phyloP scores from a whole-genome alignment of 1,140 invertebrate species.

The Drepana arcuata region DNA sequence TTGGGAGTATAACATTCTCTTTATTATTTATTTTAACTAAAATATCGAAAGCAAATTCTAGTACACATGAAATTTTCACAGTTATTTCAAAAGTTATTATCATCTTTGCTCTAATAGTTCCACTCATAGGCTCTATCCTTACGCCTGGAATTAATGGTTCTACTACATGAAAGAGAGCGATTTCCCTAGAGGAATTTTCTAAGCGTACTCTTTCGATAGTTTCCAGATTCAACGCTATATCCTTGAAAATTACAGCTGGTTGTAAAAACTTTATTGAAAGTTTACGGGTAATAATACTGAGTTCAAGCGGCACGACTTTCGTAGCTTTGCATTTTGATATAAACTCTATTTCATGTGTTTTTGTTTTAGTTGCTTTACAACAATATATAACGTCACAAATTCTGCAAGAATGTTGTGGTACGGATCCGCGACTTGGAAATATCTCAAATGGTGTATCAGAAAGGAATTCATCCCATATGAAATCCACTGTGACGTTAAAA shows the following conservation, averaged over 20 bases:
- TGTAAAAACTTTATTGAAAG: slow-evolving; percentile 56
- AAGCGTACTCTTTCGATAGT: slow-evolving; percentile 44
- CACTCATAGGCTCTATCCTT: slow-evolving; percentile 48
- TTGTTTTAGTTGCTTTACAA: slow-evolving; percentile 46
- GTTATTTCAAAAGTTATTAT: slow-evolving; percentile 43
- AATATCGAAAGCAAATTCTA: slow-evolving; percentile 53
- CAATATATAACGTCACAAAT: slow-evolving; percentile 46
- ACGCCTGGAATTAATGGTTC: slow-evolving; percentile 54
- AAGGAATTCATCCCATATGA: slow-evolving; percentile 37
- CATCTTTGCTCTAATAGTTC: slow-evolving; percentile 51
- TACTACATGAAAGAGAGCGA: slow-evolving; percentile 52
- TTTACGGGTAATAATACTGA: slow-evolving; percentile 45
- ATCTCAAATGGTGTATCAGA: slow-evolving; percentile 50
- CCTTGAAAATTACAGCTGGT: slow-evolving; percentile 43
- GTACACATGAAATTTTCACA: slow-evolving; percentile 49
- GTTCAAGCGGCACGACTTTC: slow-evolving; percentile 39
- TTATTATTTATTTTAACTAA: slow-evolving; percentile 60
- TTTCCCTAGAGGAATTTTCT: slow-evolving; percentile 56
- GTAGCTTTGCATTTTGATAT: slow-evolving; percentile 22
- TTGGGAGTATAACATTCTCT: slow-evolving; percentile 48
- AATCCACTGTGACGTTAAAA: slow-evolving; percentile 44
- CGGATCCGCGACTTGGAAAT: slow-evolving; percentile 29
- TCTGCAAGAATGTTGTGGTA: slow-evolving; percentile 38
- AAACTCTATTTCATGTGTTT: slow-evolving; percentile 47
- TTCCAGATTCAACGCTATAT: slow-evolving; percentile 54